Evolutionary conservation across 2,797 vertebrate species (phyloP).

Genomic region (Nothura maculosa): DNA sequence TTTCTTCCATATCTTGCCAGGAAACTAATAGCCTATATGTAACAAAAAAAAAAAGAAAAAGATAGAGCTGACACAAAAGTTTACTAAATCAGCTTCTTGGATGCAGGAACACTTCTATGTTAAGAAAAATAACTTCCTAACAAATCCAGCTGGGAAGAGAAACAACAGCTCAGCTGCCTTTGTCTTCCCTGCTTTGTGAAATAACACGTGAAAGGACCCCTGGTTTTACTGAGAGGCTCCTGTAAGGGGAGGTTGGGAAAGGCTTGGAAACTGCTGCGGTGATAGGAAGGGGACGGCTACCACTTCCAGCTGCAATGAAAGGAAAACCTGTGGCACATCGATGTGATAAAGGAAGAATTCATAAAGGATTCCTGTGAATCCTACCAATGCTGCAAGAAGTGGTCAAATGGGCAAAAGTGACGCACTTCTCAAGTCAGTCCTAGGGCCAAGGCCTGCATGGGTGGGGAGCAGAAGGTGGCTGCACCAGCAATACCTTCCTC

Average conservation of each 20-base stretch:
- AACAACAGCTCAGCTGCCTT: neutral
- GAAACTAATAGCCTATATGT: neutral
- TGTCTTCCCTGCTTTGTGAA: neutral
- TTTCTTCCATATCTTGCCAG: slow-evolving; percentile 10
- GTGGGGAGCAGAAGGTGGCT: neutral
- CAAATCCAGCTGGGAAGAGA: neutral
- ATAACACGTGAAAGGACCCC: neutral
- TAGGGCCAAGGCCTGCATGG: too few species aligned
- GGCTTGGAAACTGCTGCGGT: neutral
- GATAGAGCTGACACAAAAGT: slow-evolving; percentile 1
- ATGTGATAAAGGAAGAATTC: neutral
- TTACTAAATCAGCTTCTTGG: slow-evolving; percentile 1
- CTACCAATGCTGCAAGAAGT: neutral
- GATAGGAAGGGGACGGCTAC: neutral
- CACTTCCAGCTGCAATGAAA: neutral
- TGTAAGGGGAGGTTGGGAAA: neutral
- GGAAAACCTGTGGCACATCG: neutral
- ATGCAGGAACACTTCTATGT: neutral
- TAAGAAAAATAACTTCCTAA: slow-evolving; percentile 19
- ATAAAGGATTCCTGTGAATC: neutral
- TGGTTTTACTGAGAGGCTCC: neutral
- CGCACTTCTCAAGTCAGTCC: neutral
- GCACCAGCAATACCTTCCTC: neutral
- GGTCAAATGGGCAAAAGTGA: neutral
- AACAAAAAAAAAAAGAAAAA: neutral